These are phyloP conservation scores for Gymnobelideus leadbeateri DNA, from an alignment of 2,113 vertebrate genomes.

Conservation along the genomic window DNA sequence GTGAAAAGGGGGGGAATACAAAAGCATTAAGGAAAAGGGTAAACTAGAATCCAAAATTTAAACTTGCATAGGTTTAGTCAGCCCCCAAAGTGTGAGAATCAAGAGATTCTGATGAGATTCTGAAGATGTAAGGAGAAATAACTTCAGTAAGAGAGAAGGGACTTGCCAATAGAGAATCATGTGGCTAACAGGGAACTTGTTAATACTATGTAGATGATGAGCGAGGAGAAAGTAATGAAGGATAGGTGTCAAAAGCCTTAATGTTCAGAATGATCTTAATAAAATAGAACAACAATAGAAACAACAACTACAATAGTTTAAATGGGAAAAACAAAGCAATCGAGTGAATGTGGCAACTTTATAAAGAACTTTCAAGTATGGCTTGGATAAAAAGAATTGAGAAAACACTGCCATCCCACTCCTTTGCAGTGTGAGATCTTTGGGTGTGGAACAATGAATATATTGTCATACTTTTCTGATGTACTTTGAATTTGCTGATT, in stretches of 20 bases:
- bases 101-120: background rate
- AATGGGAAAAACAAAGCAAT: background rate
- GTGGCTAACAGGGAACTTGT: background rate
- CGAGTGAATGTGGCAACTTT: background rate
- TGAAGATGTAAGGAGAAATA: background rate
- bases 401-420: too few species aligned
- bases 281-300: too few species aligned
- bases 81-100: too few species aligned
- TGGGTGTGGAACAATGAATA: background rate
- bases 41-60: background rate
- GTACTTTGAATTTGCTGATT: too few species aligned
- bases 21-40: background rate
- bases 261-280: background rate
- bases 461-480: background rate
- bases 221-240: background rate
- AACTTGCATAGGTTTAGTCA: background rate
- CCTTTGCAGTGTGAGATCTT: background rate
- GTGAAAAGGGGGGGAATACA: background rate
- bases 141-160: background rate
- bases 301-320: background rate
- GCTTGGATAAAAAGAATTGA: background rate
- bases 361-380: background rate
- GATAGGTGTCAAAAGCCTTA: background rate
- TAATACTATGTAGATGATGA: background rate
- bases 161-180: background rate